These are phyloP conservation scores for Alexandromys fortis DNA, from an alignment of 2,113 vertebrate species.

Conservation along the genomic window DNA sequence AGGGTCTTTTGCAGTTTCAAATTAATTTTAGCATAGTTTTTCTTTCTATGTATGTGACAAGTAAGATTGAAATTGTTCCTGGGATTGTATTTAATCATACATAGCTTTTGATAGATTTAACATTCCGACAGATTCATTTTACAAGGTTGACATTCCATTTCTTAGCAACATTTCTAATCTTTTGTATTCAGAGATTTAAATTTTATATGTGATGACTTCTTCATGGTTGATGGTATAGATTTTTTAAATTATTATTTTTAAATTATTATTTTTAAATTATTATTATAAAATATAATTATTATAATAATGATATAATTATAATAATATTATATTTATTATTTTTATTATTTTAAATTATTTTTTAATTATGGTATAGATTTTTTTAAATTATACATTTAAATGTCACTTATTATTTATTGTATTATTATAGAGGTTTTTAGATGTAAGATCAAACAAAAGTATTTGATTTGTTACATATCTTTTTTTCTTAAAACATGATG, in stretches of 20 bases:
- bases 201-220: not conserved
- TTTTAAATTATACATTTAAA: not conserved
- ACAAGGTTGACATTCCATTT: not conserved
- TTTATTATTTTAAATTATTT: too few species aligned
- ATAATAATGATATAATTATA: too few species aligned
- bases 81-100: not conserved
- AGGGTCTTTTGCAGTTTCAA: not conserved
- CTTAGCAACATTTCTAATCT: not conserved
- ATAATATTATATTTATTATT: too few species aligned
- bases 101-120: not conserved
- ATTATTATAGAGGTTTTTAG: not conserved
- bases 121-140: too few species aligned
- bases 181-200: not conserved
- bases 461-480: not conserved
- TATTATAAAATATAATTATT: too few species aligned
- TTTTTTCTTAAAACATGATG: not conserved
- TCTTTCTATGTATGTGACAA: not conserved
- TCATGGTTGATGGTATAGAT: not conserved
- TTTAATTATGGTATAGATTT: not conserved
- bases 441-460: not conserved
- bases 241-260: not conserved
- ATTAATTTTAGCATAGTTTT: not conserved
- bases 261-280: not conserved
- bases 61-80: not conserved
- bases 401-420: not conserved